Evolutionary conservation across 2,888 invertebrate genomes (phyloP).

Genomic region (Dioctria rufipes): DNA sequence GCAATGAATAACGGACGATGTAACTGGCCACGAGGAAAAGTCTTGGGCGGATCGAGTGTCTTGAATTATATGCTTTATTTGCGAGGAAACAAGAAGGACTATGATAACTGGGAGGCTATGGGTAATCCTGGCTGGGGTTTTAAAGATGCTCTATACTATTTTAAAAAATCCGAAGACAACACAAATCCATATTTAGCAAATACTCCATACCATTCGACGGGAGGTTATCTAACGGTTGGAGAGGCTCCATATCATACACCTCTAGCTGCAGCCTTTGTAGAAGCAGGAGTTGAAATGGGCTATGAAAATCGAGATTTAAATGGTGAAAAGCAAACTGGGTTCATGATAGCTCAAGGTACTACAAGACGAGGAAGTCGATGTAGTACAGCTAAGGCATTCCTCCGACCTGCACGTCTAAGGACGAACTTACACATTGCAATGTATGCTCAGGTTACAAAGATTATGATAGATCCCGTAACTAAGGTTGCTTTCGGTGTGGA

Average conservation of each 20-base stretch:
- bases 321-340: conserved; percentile 88
- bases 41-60: conserved; percentile 90
- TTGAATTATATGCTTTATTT: conserved; percentile 94
- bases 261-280: conserved; percentile 84
- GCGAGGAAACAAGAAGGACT: conserved; percentile 90
- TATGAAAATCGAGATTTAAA: conserved; percentile 91
- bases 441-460: conserved; percentile 84
- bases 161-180: conserved; percentile 94
- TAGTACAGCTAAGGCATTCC: conserved; percentile 90
- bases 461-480: conserved; percentile 81
- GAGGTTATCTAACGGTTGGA: conserved; percentile 86
- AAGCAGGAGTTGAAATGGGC: conserved; percentile 87
- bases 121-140: conserved; percentile 94
- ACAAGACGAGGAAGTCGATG: conserved; percentile 86
- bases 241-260: conserved; percentile 92
- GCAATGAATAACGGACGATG: conserved; percentile 88
- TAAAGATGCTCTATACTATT: conserved; percentile 84
- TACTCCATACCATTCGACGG: conserved; percentile 85
- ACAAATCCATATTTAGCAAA: conserved; percentile 86
- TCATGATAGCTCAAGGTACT: conserved; percentile 91
- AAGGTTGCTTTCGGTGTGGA: conserved; percentile 88
- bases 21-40: conserved; percentile 94
- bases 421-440: conserved; percentile 89
- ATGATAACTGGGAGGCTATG: conserved; percentile 88
- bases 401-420: conserved; percentile 84